Evolutionary conservation across 2,113 vertebrate genomes (phyloP), one percentile per base, ranked within the genome.

Genomic region (Sturnira hondurensis): DNA sequence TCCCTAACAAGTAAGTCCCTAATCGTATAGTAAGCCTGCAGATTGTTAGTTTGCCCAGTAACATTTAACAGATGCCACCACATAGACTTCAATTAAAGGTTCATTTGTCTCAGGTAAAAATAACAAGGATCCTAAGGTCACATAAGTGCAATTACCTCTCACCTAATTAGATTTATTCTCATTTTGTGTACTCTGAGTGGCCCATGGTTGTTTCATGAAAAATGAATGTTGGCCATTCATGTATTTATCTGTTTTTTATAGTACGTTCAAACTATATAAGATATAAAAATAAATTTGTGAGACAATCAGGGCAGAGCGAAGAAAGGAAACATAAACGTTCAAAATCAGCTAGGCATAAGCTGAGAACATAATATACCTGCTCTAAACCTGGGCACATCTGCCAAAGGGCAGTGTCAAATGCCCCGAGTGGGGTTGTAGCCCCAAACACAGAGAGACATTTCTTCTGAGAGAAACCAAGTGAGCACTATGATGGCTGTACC

Each of bases 61-160:
- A 81, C 50, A 43, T 67, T 87, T 97, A 95, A 95, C 86, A 97
- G 91, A 95, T 93, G 92, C 67, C 80, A 47, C 93, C 91, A 89
- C 71, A 89, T 96, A 93, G 95, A 83, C 11, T 67, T 70, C 38
- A 97, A 14, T 90, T 90, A 84, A 97, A 96, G 41, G 93, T 77
- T 85, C 10, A n/a, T 86, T 41, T 61, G 70, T 97, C 93, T 94
- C 47, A 90, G 38, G 86, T 93, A 74, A 83, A 82, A 74, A 94
- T 85, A 90, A 58, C 61, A 67, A 56, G 36, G 65, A 87, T 45
- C 50, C 86, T 86, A 70, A 95, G 54, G 86, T 91, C 95, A 81
- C 80, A 54, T 61, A 70, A 78, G 43, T 83, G 47, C 93, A 94
- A 82, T 89, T 95, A 91, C 81, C 33, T 97, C 96, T 73, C 86